Conservation (phyloP, 2,797 vertebrate genomes). For the Mus spretus region DNA sequence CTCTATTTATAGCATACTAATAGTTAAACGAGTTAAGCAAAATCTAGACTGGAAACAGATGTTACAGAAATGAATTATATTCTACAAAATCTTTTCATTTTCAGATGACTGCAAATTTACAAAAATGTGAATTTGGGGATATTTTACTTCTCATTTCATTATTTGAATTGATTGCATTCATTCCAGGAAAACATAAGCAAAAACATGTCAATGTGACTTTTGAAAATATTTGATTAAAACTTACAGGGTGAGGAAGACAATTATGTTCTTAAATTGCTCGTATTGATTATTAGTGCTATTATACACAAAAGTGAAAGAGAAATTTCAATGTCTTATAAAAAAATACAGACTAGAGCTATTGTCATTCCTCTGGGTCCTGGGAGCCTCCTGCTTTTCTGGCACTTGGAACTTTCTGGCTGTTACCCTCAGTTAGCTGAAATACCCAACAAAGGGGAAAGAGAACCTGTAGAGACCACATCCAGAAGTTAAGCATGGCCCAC, state of each 20-base stretch:
- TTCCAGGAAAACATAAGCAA: neutral
- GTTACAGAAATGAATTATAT: neutral
- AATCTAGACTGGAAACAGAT: neutral
- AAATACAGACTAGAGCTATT: neutral
- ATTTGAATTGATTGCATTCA: neutral
- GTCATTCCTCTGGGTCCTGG: neutral
- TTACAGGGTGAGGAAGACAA: neutral
- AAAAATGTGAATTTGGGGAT: neutral
- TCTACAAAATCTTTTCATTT: neutral
- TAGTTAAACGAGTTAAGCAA: neutral
- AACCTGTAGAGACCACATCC: neutral
- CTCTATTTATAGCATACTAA: neutral
- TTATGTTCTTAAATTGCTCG: neutral
- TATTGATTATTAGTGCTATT: neutral
- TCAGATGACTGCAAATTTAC: conserved; percentile 3
- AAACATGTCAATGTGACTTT: neutral
- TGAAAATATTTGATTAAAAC: conserved; percentile 41
- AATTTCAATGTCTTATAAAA: conserved; percentile 40
- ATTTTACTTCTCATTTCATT: neutral
- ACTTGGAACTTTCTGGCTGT: neutral
- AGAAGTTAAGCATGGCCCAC: neutral
- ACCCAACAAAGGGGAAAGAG: neutral
- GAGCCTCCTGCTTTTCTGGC: neutral
- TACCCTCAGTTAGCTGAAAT: neutral
- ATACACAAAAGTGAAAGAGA: neutral